Base-by-base conservation (phyloP, 2,888 invertebrate genomes). In the Hecatera dysodea region DNA sequence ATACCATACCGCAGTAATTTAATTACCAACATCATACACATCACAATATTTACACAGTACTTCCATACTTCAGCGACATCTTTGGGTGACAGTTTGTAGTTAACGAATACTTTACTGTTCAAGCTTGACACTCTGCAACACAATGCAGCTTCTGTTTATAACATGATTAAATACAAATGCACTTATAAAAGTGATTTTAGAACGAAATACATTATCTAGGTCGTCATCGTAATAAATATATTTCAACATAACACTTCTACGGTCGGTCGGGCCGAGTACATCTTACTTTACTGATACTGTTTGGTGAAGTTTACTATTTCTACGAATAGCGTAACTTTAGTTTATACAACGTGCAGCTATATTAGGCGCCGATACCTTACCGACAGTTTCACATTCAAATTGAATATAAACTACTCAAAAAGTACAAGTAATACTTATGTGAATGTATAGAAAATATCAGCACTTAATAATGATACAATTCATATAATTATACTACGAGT, bases 211-310 rank as follows among this genome's bases (percentile, higher is more conserved):
- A 65, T 64, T 57, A 65, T 66, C 69, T 75, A 78, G 24, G 27
- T 64, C 48, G 55, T 64, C 64, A 75, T 55, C 39, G 12, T 36
- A 56, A 36, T 62, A 71, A 57, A 62, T 61, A 57, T 53, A 56
- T 12, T 46, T 44, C 33, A 48, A 67, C n/a, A 44, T 62, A 46
- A 48, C 46, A 48, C 36, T 36, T 60, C 55, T 64, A 79, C 50
- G 12, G n/a, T 19, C 29, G 64, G 36, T 66, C 68, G 78, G 81
- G 81, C 72, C 72, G 6, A 29, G 9, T 48, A 56, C 46, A 66
- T 66, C 64, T 78, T 76, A 81, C 19, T 69, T 79, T 73, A 76
- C 46, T 55, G 64, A 78, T 84, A 84, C 82, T 81, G 71, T 59
- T 69, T 11, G 83, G 66, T 68, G 55, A 59, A 60, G 75, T 61